Base-by-base conservation (phyloP, 2,888 invertebrate species). In the Vanessa cardui region DNA sequence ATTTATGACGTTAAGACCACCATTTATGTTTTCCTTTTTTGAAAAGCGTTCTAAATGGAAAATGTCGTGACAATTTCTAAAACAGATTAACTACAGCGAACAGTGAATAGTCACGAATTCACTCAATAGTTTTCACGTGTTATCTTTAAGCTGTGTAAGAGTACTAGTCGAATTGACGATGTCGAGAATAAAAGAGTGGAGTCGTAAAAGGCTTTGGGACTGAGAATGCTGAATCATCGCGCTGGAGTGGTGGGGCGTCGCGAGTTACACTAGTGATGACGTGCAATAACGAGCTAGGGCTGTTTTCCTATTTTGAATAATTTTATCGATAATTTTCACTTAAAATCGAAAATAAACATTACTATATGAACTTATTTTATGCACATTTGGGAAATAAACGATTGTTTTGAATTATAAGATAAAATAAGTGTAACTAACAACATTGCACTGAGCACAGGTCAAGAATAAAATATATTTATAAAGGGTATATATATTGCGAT, bases 191-290 rank as follows among this genome's bases (percentile, higher is more conserved):
- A 89, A 89, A 86, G 86, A 85, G 81, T 79, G 82, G 83, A 90
- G 84, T 89, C 85, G 89, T 85, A 89, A 90, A 90, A 88, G 87
- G 83, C 88, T 86, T 89, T 88, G 80, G 89, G 89, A 87, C 86
- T 87, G 87, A 89, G 82, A 87, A 87, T 85, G 91, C 91, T 89
- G 91, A 91, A 89, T 91, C 90, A 90, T 89, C 85, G 85, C 84
- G 79, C 82, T 77, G 84, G 85, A 88, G 87, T 83, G 81, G 76
- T 74, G 80, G 77, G 82, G 77, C 80, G 78, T 76, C 79, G 79
- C 79, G 78, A 76, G 77, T 74, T 75, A 76, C 83, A 80, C 83
- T 83, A 84, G 84, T 86, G 87, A 86, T 88, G 90, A 87, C 85
- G 89, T 86, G 89, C 85, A 83, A 86, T 90, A 91, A 89, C 87